These are phyloP conservation scores for Cataglyphis rosenhaueri DNA, from an alignment of 2,888 invertebrate genomes.

Conservation along the genomic window DNA sequence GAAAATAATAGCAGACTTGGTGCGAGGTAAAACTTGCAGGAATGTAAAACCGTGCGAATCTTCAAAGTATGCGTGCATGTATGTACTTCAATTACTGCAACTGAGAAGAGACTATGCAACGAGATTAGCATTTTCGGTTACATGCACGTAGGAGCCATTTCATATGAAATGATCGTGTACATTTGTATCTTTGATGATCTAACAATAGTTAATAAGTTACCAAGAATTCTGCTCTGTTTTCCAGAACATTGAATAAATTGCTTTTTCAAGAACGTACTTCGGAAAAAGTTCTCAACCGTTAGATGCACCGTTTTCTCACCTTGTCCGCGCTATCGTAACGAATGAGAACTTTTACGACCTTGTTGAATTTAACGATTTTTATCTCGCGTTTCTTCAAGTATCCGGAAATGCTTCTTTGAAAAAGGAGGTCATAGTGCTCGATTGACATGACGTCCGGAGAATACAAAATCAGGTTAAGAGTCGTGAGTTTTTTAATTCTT, in stretches of 20 bases:
- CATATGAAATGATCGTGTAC: background rate
- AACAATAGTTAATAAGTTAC: background rate
- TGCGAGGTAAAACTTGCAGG: background rate
- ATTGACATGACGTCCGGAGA: constrained; percentile 15
- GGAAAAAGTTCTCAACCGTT: constrained; percentile 55
- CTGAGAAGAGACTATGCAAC: background rate
- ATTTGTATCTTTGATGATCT: background rate
- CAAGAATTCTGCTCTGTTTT: background rate
- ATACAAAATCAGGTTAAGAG: background rate
- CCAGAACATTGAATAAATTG: constrained; percentile 11
- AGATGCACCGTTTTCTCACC: constrained; percentile 69
- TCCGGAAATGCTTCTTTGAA: constrained; percentile 1
- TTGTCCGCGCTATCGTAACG: constrained; percentile 56
- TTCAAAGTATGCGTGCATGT: background rate
- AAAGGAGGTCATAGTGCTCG: constrained; percentile 27
- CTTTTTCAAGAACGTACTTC: constrained; percentile 38
- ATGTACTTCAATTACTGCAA: background rate
- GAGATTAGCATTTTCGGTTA: constrained; percentile 13
- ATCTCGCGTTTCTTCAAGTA: constrained; percentile 11
- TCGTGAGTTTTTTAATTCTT: background rate
- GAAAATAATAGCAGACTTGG: constrained; percentile 2
- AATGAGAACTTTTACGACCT: constrained; percentile 63
- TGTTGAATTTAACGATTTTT: constrained; percentile 70
- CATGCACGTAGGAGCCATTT: background rate
- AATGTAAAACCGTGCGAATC: background rate